Evolutionary conservation across 2,113 vertebrate genomes (phyloP), one percentile per base, ranked within the genome.

Genomic region (Mustelus asterias): DNA sequence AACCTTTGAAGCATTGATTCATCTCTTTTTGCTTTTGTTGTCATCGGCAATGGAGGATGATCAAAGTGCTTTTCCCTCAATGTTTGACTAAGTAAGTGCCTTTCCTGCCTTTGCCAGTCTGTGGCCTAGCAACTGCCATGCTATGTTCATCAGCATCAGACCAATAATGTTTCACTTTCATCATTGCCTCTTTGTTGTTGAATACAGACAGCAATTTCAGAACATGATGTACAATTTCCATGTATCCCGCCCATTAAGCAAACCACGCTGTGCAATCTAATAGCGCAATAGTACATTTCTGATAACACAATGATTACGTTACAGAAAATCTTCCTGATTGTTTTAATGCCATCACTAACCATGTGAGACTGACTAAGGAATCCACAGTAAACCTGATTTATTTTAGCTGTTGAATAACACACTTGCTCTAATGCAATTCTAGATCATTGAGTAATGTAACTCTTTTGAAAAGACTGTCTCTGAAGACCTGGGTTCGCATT

Each of bases 21-120:
- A 70, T 69, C 63, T 24, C 90, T n/a, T 89, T 94, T 70, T 94
- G 92, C 37, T 94, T 94, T 22, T 24, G 63, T 44, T 94, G 63
- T 67, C 65, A 11, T 41, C 67, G 7, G 60, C 60, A 37, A 11
- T 65, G 33, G n/a, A 67, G 20, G 18, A 41, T 63, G 90, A 93
- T 67, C n/a, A 65, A 65, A 93, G 90, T 90, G 88, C 13, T 90
- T 90, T 90, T 60, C 88, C 33, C 29, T 16, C 88, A 90, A 16
- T 67, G 65, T 67, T 67, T 67, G 65, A 67, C 24, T 90, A 54
- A 89, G 48, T 92, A n/a, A 65, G 33, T 92, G 60, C 29, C 29
- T n/a, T 60, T 92, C 41, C n/a, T 63, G 63, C 33, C 18, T 65
- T 67, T 67, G 63, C 63, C 10, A 41, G 60, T 67, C 90, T 22